Conservation (phyloP, 2,888 invertebrate species). For the Rapana venosa region DNA sequence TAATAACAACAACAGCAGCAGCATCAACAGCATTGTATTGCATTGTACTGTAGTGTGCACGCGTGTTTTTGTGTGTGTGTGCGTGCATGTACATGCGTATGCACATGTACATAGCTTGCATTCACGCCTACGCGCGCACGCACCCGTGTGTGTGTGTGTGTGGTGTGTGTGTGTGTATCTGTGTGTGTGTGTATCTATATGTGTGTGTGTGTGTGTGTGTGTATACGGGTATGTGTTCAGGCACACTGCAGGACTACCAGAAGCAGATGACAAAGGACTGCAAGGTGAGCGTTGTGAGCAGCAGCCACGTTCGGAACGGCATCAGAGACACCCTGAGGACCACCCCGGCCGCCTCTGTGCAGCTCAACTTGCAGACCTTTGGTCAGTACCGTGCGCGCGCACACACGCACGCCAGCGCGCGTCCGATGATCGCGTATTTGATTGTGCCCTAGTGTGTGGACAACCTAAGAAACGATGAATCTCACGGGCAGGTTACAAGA, state of each 20-base stretch:
- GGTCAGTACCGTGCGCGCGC: no score
- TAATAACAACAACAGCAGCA: neutral
- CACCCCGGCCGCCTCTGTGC: neutral
- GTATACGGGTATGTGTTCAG: neutral
- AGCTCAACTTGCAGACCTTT: constrained; percentile 8
- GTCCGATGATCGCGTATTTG: no score
- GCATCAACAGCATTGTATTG: neutral
- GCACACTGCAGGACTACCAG: neutral
- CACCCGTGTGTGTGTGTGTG: neutral
- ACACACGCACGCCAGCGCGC: no score
- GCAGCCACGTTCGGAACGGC: neutral
- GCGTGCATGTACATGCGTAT: neutral
- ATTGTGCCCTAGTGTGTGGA: no score
- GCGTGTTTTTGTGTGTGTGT: neutral
- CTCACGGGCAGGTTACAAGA: no score
- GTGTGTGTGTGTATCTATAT: neutral
- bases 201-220: neutral
- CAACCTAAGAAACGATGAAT: no score
- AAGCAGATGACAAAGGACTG: neutral
- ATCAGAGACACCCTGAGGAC: neutral
- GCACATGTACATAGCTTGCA: neutral
- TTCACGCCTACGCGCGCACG: neutral
- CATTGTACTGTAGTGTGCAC: neutral
- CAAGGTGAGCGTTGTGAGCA: neutral
- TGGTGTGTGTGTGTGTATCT: neutral